These are phyloP conservation scores for Anoplius nigerrimus DNA, from an alignment of 2,888 invertebrate species.

Conservation along the genomic window DNA sequence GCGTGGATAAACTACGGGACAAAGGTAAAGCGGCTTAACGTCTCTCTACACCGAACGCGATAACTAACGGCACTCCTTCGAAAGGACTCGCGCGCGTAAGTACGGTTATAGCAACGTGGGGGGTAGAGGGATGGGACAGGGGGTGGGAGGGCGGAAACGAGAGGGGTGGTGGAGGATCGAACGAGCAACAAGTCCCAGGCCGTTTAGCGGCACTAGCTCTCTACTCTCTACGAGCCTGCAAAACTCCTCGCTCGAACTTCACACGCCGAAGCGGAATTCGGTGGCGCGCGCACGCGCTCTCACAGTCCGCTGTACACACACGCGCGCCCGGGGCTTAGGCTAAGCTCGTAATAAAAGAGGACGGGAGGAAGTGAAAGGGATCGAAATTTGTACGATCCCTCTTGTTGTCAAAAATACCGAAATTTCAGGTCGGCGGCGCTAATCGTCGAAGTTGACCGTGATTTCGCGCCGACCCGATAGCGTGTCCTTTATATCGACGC, in stretches of 20 bases:
- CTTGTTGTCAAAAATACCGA: too few species aligned
- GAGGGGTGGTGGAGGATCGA: too few species aligned
- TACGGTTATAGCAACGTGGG: neutral
- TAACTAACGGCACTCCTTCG: constrained; percentile 23
- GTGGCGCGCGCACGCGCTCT: neutral
- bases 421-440: too few species aligned
- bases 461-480: too few species aligned
- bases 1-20: constrained; percentile 26
- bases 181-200: constrained; percentile 32
- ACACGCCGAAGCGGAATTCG: too few species aligned
- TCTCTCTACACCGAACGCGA: constrained; percentile 12
- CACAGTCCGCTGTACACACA: too few species aligned
- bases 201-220: constrained; percentile 7
- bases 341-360: neutral
- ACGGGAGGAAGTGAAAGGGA: neutral
- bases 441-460: too few species aligned
- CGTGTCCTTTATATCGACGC: too few species aligned
- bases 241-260: neutral
- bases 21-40: constrained; percentile 37
- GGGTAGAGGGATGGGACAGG: too few species aligned
- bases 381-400: neutral
- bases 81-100: neutral
- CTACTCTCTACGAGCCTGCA: neutral
- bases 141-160: too few species aligned
- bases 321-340: too few species aligned